Conservation (phyloP, 2,888 invertebrate genomes). For the Meiosimyza decipiens region DNA sequence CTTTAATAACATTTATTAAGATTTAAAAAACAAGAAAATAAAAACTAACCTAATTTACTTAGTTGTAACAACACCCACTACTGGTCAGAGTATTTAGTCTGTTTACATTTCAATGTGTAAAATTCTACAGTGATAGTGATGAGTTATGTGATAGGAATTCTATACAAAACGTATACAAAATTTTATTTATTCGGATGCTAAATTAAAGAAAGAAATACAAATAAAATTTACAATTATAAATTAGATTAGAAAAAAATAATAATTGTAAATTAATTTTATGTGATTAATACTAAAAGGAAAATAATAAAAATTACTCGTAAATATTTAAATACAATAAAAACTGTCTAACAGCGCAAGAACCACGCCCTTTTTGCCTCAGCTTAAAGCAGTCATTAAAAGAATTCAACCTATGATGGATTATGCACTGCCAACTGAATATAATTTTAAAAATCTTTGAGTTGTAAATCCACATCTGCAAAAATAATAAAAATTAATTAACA, state of each 20-base stretch:
- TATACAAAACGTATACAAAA: conserved; percentile 29
- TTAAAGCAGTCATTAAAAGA: not conserved
- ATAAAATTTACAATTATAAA: not conserved
- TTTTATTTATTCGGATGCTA: conserved; percentile 2
- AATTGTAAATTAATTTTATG: not conserved
- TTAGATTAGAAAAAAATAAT: not conserved
- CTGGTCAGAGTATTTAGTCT: not conserved
- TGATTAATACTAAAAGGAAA: not conserved
- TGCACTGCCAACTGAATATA: conserved; percentile 28
- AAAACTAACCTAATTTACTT: not conserved
- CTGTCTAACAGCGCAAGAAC: not conserved
- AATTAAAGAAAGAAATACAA: conserved; percentile 4
- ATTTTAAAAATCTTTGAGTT: not conserved
- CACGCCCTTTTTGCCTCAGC: not conserved
- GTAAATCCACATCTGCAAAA: no score
- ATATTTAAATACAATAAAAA: not conserved
- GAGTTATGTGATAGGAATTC: conserved; percentile 41
- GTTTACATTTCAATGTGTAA: conserved; percentile 23
- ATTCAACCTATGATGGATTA: conserved; percentile 4
- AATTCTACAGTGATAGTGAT: conserved; percentile 37
- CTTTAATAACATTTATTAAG: conserved; percentile 5
- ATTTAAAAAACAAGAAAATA: not conserved
- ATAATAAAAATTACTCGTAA: not conserved
- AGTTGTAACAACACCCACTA: conserved; percentile 1
- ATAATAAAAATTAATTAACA: not conserved